A percentile compares a stretch with the other conserved stretches of the same genome.
Evolutionary conservation across 2,888 invertebrate genomes (phyloP).

Genomic region (Scotopteryx bipunctaria): DNA sequence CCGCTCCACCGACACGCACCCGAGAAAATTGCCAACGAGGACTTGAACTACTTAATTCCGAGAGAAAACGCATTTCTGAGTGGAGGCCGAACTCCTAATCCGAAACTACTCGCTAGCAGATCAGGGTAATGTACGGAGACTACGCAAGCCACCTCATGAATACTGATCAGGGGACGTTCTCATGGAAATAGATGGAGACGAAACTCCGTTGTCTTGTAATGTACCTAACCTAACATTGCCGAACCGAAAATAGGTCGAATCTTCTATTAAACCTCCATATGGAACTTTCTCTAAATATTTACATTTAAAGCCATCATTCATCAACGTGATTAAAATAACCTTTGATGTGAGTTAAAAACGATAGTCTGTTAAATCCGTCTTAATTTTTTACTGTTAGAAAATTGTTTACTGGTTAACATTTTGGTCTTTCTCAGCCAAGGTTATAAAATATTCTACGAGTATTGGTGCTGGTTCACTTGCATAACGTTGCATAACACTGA

Average conservation of each 20-base stretch:
- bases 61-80: constrained; percentile 58
- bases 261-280: constrained; percentile 3
- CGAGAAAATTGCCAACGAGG: constrained; percentile 55
- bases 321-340: constrained; percentile 3
- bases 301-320: constrained; percentile 9
- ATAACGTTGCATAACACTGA: constrained; percentile 15
- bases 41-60: constrained; percentile 60
- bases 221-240: background rate
- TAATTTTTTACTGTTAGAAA: background rate
- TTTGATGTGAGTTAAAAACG: constrained; percentile 13
- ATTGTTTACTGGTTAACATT: background rate
- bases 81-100: constrained; percentile 61
- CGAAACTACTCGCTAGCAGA: constrained; percentile 71
- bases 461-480: constrained; percentile 16
- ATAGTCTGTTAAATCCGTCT: constrained; percentile 1
- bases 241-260: constrained; percentile 14
- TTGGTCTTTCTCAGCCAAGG: background rate
- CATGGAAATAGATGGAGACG: constrained; percentile 36
- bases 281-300: constrained; percentile 13
- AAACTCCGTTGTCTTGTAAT: constrained; percentile 18
- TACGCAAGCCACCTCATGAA: constrained; percentile 67
- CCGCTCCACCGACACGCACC: constrained; percentile 40
- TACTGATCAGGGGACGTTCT: constrained; percentile 56
- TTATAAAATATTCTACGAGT: background rate
- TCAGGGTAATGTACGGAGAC: constrained; percentile 65